Conservation (phyloP, 1,140 invertebrate genomes). For the Cherax destructor region DNA sequence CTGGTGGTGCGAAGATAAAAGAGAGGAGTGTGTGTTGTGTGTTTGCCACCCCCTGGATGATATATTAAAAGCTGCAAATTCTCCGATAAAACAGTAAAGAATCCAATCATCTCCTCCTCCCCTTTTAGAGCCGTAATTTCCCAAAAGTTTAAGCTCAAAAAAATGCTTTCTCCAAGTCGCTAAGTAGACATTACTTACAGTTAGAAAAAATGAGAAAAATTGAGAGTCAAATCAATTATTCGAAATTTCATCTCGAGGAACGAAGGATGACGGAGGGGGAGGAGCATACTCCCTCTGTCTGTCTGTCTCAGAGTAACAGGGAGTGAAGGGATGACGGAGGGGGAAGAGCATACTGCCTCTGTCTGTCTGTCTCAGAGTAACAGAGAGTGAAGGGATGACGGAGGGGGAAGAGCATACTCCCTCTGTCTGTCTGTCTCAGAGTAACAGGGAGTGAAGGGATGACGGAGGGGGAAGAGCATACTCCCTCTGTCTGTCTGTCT, state of each 20-base stretch:
- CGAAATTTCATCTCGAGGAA: conserved; percentile 28
- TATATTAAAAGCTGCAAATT: not conserved
- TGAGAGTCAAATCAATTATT: conserved; percentile 37
- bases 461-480: no score
- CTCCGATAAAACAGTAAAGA: not conserved
- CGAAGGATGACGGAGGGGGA: not conserved
- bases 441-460: no score
- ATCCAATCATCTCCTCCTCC: conserved; percentile 14
- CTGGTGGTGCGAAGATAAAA: no score
- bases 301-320: no score
- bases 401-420: no score
- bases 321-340: no score
- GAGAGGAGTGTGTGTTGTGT: not conserved
- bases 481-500: no score
- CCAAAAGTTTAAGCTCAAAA: conserved; percentile 29
- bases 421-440: no score
- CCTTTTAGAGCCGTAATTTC: conserved; percentile 18
- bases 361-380: no score
- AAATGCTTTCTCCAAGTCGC: conserved; percentile 27
- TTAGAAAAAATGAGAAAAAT: conserved; percentile 37
- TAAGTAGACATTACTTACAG: conserved; percentile 36
- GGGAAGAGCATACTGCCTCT: not conserved
- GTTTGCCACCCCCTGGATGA: no score
- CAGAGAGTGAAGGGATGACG: no score
- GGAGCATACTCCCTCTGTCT: no score